Conservation (phyloP, 2,888 invertebrate genomes). For the Drosophila neotestacea region DNA sequence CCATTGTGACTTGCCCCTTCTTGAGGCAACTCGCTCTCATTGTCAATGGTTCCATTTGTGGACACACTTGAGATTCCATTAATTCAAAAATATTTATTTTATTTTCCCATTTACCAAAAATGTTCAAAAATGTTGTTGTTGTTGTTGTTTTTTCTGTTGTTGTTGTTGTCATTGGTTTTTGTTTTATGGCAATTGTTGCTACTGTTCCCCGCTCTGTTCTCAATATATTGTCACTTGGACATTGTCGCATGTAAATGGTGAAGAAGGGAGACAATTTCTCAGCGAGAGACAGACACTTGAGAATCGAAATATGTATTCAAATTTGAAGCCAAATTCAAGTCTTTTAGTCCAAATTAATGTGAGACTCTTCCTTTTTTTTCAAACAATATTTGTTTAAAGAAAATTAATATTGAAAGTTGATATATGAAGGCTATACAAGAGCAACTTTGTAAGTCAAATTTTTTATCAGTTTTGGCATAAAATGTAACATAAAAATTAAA, state of each 20-base stretch:
- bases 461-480: too few species aligned
- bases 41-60: slow-evolving; percentile 76
- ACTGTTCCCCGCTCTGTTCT: slow-evolving; percentile 50
- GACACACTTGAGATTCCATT: slow-evolving; percentile 82
- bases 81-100: slow-evolving; percentile 79
- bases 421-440: too few species aligned
- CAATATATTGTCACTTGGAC: slow-evolving; percentile 67
- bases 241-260: slow-evolving; percentile 37
- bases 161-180: slow-evolving; percentile 38
- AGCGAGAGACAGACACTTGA: slow-evolving; percentile 27
- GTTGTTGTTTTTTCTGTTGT: slow-evolving; percentile 34
- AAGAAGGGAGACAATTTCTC: slow-evolving; percentile 31
- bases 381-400: background rate
- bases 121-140: slow-evolving; percentile 13
- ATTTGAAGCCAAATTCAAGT: background rate
- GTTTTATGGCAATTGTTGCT: slow-evolving; percentile 59
- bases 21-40: slow-evolving; percentile 21
- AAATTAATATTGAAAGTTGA: too few species aligned
- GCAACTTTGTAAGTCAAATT: too few species aligned
- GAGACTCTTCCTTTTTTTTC: background rate
- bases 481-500: too few species aligned
- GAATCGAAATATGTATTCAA: background rate
- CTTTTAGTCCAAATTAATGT: background rate
- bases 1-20: slow-evolving; percentile 35
- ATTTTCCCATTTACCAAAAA: slow-evolving; percentile 57